Percentiles rank a stretch among this genome's conserved stretches.
These are phyloP conservation scores for Lepidochrysops patricia DNA, from an alignment of 2,888 invertebrate genomes.

Conservation along the genomic window DNA sequence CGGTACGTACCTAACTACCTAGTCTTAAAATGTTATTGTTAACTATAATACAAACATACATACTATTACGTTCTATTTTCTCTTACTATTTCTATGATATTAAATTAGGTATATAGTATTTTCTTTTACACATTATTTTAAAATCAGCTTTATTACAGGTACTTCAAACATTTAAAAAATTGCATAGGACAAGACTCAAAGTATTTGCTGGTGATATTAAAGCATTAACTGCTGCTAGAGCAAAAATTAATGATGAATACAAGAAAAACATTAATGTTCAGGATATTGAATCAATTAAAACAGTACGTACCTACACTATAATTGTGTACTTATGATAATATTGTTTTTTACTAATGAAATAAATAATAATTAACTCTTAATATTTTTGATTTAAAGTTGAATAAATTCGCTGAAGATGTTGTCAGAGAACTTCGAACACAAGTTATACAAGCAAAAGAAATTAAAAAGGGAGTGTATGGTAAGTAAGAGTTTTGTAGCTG, in stretches of 20 bases:
- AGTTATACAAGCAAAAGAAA: constrained; percentile 82
- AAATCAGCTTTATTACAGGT: constrained; percentile 67
- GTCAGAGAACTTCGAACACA: constrained; percentile 81
- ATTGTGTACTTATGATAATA: background rate
- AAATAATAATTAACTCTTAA: constrained; percentile 12
- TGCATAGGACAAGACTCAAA: constrained; percentile 79
- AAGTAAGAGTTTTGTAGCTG: constrained; percentile 33
- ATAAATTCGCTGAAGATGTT: constrained; percentile 79
- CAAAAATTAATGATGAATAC: constrained; percentile 85
- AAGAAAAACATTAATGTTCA: constrained; percentile 77
- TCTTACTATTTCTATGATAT: too few relatives aligned
- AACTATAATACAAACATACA: too few relatives aligned
- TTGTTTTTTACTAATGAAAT: background rate
- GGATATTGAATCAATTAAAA: constrained; percentile 75
- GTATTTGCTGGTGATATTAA: constrained; percentile 79
- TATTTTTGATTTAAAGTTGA: constrained; percentile 65
- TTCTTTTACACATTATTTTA: too few relatives aligned
- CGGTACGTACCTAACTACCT: too few relatives aligned
- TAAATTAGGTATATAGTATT: too few relatives aligned
- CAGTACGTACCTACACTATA: constrained; percentile 63
- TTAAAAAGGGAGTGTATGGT: constrained; percentile 80
- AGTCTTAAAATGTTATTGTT: too few relatives aligned
- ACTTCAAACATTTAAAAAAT: constrained; percentile 78
- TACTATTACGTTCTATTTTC: too few relatives aligned
- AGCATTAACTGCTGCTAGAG: constrained; percentile 77